Conservation (phyloP, 2,113 vertebrate genomes). For the Coregonus clupeaformis region DNA sequence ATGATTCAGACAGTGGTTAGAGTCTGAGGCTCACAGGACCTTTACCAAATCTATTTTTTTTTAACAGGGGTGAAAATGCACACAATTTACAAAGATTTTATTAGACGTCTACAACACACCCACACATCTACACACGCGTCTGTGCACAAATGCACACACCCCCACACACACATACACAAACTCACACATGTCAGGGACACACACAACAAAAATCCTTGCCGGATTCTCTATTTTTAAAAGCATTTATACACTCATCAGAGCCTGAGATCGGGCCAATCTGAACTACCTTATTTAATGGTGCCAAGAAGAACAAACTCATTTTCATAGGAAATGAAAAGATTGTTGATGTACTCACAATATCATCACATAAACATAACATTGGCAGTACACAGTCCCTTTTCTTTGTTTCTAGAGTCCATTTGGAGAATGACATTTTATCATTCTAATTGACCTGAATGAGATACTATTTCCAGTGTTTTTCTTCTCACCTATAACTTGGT, state of each 20-base stretch:
- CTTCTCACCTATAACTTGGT: constrained; percentile 17
- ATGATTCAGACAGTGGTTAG: constrained; percentile 27
- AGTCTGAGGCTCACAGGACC: constrained; percentile 23
- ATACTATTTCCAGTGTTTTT: constrained; percentile 29
- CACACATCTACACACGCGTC: neutral
- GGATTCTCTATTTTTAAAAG: constrained; percentile 27
- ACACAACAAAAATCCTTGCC: neutral
- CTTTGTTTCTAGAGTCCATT: constrained; percentile 38
- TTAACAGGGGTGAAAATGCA: constrained; percentile 27
- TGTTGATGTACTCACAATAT: constrained; percentile 27
- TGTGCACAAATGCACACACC: neutral
- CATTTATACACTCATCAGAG: neutral
- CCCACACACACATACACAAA: neutral
- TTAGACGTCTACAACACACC: constrained; percentile 8
- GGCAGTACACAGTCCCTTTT: constrained; percentile 10
- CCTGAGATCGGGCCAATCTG: constrained; percentile 24
- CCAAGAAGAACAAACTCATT: constrained; percentile 33
- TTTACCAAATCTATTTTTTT: constrained; percentile 37
- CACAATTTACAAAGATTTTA: constrained; percentile 21
- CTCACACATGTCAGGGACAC: neutral
- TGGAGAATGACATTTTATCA: constrained; percentile 45
- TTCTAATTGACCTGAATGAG: constrained; percentile 40
- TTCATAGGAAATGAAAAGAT: constrained; percentile 9
- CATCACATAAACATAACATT: constrained; percentile 29
- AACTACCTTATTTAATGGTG: constrained; percentile 36